Percentiles rank a stretch among this genome's conserved stretches.
phyloP scores from a whole-genome alignment of 1,140 invertebrate genomes.

The Bombus polaris region DNA sequence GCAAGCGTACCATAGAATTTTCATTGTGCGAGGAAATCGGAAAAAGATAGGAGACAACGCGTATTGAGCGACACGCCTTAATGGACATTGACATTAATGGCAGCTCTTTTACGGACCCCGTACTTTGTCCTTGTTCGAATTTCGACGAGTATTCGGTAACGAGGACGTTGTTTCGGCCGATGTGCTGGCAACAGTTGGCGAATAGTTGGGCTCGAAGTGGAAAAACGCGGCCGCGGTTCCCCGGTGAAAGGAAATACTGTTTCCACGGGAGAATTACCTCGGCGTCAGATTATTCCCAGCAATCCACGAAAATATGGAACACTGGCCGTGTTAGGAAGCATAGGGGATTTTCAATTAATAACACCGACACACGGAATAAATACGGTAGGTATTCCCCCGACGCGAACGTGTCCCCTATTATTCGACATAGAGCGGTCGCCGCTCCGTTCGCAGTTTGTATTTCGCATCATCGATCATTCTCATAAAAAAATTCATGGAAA shows the following conservation, averaged over 20 bases:
- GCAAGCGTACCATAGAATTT: no score
- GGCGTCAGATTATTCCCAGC: neutral
- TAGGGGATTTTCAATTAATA: conserved; percentile 36
- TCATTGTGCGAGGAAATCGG: no score
- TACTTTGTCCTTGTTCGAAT: neutral
- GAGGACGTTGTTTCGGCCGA: neutral
- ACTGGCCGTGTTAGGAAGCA: neutral
- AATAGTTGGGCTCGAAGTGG: neutral
- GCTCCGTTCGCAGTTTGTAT: conserved; percentile 3
- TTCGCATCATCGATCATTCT: neutral
- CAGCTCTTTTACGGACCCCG: neutral
- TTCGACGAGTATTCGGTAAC: neutral
- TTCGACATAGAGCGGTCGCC: neutral
- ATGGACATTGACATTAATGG: neutral
- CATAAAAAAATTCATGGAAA: neutral
- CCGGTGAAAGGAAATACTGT: neutral
- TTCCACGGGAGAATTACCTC: neutral
- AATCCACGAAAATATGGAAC: neutral
- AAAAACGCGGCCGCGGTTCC: neutral
- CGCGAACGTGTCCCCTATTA: neutral
- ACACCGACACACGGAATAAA: conserved; percentile 1
- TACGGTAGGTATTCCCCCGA: neutral
- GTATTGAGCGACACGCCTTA: no score
- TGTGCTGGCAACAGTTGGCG: neutral
- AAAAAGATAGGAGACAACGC: no score